Evolutionary conservation across 2,113 vertebrate genomes (phyloP).

Genomic region (Nothoprocta pentlandii): DNA sequence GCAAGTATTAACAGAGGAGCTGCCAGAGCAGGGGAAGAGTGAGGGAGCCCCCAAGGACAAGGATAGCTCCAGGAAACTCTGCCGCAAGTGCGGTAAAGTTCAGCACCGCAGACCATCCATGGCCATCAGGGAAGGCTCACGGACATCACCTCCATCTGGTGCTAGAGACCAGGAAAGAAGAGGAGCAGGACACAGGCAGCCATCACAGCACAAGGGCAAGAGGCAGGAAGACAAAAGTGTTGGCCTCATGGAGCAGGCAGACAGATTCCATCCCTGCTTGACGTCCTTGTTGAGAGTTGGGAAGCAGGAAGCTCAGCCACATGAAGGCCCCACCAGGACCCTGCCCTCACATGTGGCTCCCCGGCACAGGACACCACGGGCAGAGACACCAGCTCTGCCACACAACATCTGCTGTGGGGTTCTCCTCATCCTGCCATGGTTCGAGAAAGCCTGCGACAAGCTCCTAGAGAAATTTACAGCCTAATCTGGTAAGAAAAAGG

Average conservation of each 20-base stretch:
- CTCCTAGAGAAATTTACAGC: neutral
- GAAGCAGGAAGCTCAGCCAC: neutral
- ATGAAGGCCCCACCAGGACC: neutral
- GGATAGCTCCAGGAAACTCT: neutral
- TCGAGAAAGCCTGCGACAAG: neutral
- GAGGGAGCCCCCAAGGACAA: too few relatives aligned
- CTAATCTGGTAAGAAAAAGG: neutral
- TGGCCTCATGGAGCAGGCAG: neutral
- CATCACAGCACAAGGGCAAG: neutral
- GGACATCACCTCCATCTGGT: neutral
- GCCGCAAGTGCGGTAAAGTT: neutral
- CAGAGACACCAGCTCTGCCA: neutral
- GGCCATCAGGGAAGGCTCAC: neutral
- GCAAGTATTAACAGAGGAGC: too few relatives aligned
- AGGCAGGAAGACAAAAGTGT: neutral
- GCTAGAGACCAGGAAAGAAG: fast-evolving
- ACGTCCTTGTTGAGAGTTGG: too few relatives aligned
- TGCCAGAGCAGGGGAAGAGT: neutral
- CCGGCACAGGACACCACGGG: neutral
- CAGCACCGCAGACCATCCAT: neutral
- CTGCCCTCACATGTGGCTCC: neutral
- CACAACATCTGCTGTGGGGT: neutral
- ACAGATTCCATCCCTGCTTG: too few relatives aligned
- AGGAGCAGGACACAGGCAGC: neutral
- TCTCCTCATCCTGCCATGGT: neutral